Percentiles rank a stretch among this genome's conserved stretches.
Conservation (phyloP, 2,888 invertebrate genomes). For the Pemphredon lugubris region DNA sequence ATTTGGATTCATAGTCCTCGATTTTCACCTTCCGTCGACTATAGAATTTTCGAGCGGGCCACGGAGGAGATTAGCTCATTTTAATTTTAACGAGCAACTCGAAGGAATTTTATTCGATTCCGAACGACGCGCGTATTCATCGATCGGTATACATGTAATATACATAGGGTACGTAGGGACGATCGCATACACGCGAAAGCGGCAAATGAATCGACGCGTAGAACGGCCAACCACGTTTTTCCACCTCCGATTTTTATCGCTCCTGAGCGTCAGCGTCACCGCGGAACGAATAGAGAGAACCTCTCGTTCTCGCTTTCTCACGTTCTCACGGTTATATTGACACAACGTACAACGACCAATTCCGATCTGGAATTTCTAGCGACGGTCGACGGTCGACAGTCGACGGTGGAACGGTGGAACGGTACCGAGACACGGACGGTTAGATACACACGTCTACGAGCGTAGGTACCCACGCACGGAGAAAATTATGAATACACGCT, state of each 20-base stretch:
- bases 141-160: background rate
- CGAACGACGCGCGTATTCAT: conserved; percentile 7
- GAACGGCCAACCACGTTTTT: background rate
- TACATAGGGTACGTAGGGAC: too few relatives aligned
- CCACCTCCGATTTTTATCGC: conserved; percentile 10
- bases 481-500: conserved; percentile 49
- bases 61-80: conserved; percentile 14
- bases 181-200: too few relatives aligned
- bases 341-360: conserved; percentile 55
- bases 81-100: conserved; percentile 12
- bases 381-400: conserved; percentile 12
- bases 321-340: conserved; percentile 51
- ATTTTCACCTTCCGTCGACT: background rate
- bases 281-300: conserved; percentile 10
- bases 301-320: too few relatives aligned
- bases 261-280: conserved; percentile 14
- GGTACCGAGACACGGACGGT: conserved; percentile 16
- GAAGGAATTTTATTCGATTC: conserved; percentile 4
- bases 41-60: background rate
- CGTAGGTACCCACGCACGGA: conserved; percentile 21
- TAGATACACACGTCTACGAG: conserved; percentile 17
- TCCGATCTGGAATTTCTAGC: conserved; percentile 39
- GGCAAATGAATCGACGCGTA: background rate
- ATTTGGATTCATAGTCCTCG: conserved; percentile 14
- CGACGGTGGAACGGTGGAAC: too few relatives aligned